Evolutionary conservation across 2,888 invertebrate species (phyloP), one percentile per base, ranked within the genome.

Genomic region (Amaurobius ferox): DNA sequence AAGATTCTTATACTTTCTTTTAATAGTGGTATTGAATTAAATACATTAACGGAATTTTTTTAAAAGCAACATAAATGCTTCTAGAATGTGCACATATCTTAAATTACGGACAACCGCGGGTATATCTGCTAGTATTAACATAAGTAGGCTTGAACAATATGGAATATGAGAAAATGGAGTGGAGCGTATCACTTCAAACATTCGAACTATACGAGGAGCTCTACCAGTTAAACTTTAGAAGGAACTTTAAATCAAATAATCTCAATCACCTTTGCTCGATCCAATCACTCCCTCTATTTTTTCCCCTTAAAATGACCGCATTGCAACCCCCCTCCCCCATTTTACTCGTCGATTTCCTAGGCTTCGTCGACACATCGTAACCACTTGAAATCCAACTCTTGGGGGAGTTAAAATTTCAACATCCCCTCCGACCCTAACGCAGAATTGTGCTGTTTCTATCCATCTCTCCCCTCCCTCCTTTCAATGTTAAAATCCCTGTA

Each of bases 401-500:
- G 40, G 40, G 35, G 40, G 40, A 16, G 11, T 64, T 64, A 28
- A 61, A 61, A 23, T 48, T 76, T 35, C 30, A 66, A n/a, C n/a
- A 26, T 7, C 5, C 55, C n/a, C n/a, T 35, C 30, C 30, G 11
- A 5, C 61, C 72, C 26, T 16, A 23, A 1, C 23, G 7, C 23
- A 16, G 23, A 55, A 55, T 1, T 23, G 55, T 23, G 19, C 23
- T 16, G 55, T 11, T 55, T 55, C 23, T 55, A 55, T 55, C 55
- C 55, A n/a, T 16, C 7, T 23, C 23, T n/a, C 66, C 66, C 66
- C 32, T n/a, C 29, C 26, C 16, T 23, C 29, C 7, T 64, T 32
- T 48, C 44, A 30, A 71, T 71, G 79, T 71, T 44, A 66, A 79
- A 73, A 79, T 79, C 79, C 73, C 72, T 73, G 72, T 73, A 72